Evolutionary conservation across 1,140 invertebrate species (phyloP).

Genomic region (Scylla paramamosain): DNA sequence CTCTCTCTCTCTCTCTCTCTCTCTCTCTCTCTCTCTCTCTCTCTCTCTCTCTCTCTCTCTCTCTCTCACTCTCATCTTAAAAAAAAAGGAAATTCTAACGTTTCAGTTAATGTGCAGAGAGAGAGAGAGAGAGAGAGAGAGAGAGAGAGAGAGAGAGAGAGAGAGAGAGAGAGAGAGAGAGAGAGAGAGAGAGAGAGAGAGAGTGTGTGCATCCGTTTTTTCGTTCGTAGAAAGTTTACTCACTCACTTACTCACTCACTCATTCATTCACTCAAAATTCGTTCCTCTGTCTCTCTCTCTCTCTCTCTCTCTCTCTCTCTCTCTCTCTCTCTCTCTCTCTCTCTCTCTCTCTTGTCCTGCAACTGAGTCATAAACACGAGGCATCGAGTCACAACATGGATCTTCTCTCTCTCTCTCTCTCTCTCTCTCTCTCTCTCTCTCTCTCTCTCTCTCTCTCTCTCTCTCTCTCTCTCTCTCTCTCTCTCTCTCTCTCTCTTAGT

Average conservation of each 20-base stretch:
- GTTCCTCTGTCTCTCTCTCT: neutral
- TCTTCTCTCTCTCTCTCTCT: neutral
- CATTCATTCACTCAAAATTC: neutral
- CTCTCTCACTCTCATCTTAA: neutral
- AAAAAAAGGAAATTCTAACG: neutral
- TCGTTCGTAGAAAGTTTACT: neutral
- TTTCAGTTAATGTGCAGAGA: neutral
- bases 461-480: neutral
- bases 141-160: too few relatives aligned
- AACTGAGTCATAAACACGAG: neutral
- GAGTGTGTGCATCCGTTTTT: neutral
- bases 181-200: too few relatives aligned
- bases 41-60: constrained; percentile 10
- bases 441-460: neutral
- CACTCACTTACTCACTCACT: neutral
- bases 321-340: constrained; percentile 28
- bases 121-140: neutral
- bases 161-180: too few relatives aligned
- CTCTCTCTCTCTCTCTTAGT: too few relatives aligned
- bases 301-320: neutral
- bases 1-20: constrained; percentile 29
- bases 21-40: constrained; percentile 29
- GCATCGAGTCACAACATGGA: neutral
- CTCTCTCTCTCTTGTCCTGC: constrained; percentile 25
- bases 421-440: constrained; percentile 22